Conservation (phyloP, 2,113 vertebrate species). For the Chaetops frenatus region DNA sequence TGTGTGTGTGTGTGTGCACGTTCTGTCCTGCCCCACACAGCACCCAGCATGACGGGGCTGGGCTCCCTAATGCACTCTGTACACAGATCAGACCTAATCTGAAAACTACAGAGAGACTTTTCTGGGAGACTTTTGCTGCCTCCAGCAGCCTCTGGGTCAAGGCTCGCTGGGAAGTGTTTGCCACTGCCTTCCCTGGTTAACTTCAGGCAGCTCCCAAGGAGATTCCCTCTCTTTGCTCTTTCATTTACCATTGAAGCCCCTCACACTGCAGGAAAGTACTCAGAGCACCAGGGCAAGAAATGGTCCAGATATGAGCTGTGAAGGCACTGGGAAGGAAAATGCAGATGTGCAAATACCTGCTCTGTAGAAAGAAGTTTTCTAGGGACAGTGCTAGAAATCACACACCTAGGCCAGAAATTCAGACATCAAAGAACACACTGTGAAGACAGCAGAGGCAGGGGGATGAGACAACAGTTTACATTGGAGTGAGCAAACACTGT, state of each 20-base stretch:
- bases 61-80: neutral
- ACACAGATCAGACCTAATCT: neutral
- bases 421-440: neutral
- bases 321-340: neutral
- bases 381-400: neutral
- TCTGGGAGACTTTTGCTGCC: neutral
- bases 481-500: fast-evolving
- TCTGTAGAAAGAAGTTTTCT: neutral
- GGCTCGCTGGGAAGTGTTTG: fast-evolving
- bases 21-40: neutral
- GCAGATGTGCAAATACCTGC: neutral
- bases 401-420: neutral
- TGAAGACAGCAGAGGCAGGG: neutral
- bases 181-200: neutral
- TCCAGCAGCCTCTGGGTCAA: neutral
- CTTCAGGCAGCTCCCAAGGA: neutral
- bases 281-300: neutral
- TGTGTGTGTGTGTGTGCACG: fast-evolving
- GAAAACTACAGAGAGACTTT: neutral
- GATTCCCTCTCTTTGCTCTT: neutral
- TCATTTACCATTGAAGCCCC: neutral
- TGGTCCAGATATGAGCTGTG: neutral
- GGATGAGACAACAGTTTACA: neutral
- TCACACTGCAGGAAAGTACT: neutral
- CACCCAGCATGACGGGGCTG: fast-evolving